Percentiles rank a stretch among this genome's conserved stretches.
These are phyloP conservation scores for Arctocebus calabarensis DNA, from an alignment of 2,797 vertebrate species.

Conservation along the genomic window DNA sequence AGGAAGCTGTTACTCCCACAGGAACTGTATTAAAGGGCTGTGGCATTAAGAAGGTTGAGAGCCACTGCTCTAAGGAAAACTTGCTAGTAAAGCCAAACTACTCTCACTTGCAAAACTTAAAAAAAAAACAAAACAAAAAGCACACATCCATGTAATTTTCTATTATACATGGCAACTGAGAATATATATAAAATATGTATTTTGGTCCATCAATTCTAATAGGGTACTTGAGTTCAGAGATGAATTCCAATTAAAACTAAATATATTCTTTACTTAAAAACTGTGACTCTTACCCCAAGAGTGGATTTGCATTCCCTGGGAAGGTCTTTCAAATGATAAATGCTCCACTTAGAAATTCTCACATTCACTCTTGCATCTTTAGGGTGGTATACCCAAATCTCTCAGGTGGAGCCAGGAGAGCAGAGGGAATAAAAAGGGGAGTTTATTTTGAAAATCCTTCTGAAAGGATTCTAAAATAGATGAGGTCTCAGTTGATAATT, in stretches of 20 bases:
- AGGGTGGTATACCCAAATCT: neutral
- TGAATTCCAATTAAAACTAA: slow-evolving; percentile 20
- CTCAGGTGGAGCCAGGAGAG: neutral
- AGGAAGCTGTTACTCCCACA: no score
- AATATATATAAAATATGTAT: slow-evolving; percentile 1
- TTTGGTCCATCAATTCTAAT: slow-evolving; percentile 15
- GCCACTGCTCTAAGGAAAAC: neutral
- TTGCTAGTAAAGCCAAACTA: neutral
- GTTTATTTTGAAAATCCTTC: slow-evolving; percentile 4
- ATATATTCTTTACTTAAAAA: slow-evolving; percentile 1
- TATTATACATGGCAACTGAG: neutral
- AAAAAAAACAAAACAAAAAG: neutral
- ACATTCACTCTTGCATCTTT: neutral
- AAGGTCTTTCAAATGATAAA: slow-evolving; percentile 4
- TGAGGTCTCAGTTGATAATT: neutral
- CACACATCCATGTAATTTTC: neutral
- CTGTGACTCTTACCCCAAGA: neutral
- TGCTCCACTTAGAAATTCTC: slow-evolving; percentile 1
- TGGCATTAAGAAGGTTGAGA: no score
- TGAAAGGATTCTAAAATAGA: neutral
- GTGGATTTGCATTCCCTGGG: neutral
- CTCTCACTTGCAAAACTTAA: neutral
- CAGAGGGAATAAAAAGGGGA: neutral
- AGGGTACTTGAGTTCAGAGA: neutral
- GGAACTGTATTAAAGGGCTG: no score